These are phyloP conservation scores for Nibea coibor DNA, from an alignment of 2,113 vertebrate species.

Conservation along the genomic window DNA sequence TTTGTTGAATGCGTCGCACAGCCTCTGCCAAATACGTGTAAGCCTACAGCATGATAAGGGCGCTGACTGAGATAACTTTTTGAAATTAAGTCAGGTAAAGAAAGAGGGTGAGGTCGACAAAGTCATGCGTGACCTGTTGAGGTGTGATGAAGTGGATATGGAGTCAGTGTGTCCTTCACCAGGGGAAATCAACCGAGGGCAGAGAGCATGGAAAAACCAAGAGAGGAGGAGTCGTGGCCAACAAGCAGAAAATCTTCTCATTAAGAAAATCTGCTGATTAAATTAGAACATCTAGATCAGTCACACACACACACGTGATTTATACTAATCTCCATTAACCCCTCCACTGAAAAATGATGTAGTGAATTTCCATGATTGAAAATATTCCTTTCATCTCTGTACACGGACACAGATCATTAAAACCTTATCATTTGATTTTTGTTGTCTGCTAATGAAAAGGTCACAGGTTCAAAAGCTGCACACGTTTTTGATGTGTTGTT, in stretches of 20 bases:
- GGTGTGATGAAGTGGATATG: conserved; percentile 41
- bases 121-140: conserved; percentile 17
- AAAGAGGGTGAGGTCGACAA: neutral
- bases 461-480: neutral
- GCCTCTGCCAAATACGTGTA: conserved; percentile 3
- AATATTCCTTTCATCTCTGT: neutral
- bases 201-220: conserved; percentile 50
- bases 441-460: neutral
- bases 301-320: conserved; percentile 31
- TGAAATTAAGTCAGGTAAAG: conserved; percentile 26
- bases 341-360: neutral
- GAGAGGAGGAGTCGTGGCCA: conserved; percentile 54
- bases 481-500: neutral
- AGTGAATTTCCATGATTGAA: neutral
- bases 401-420: neutral
- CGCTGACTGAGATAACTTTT: conserved; percentile 37
- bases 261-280: conserved; percentile 75
- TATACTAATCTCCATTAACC: conserved; percentile 15
- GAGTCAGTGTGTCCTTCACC: conserved; percentile 36
- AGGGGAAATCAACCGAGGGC: conserved; percentile 64
- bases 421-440: neutral
- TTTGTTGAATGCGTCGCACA: conserved; percentile 32
- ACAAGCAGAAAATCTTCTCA: conserved; percentile 75
- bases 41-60: conserved; percentile 7
- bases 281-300: conserved; percentile 68